phyloP scores from a whole-genome alignment of 2,113 vertebrate species.

The Sarotherodon lohbergeri region DNA sequence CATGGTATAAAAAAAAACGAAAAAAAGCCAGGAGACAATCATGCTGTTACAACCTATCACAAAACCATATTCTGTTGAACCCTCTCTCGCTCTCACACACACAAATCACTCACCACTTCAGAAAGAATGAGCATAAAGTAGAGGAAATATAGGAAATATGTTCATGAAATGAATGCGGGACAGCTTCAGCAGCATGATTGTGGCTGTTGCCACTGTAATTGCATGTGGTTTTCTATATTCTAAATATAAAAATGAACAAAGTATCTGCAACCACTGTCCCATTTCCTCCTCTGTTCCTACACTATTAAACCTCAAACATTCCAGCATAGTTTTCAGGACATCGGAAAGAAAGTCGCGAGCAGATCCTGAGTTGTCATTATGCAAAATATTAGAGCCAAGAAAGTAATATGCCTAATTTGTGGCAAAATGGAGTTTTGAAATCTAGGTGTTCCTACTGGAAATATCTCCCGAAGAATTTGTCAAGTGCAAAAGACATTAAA shows the following conservation, averaged over 20 bases:
- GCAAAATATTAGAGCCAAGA: background rate
- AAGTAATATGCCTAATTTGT: background rate
- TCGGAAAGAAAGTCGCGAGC: background rate
- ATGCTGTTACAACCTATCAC: slow-evolving; percentile 15
- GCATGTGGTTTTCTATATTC: slow-evolving; percentile 52
- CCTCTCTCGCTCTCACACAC: background rate
- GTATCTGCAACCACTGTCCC: background rate
- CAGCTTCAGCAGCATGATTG: slow-evolving; percentile 35
- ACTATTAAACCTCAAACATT: slow-evolving; percentile 17
- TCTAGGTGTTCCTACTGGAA: background rate
- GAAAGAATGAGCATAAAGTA: slow-evolving; percentile 21
- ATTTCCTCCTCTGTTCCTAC: background rate
- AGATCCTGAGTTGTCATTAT: background rate
- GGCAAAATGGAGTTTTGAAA: background rate
- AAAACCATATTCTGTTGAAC: slow-evolving; percentile 10
- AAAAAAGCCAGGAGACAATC: slow-evolving; percentile 34
- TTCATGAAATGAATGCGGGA: slow-evolving; percentile 22
- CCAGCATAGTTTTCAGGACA: background rate
- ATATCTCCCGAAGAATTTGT: background rate
- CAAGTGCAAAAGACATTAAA: background rate
- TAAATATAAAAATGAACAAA: slow-evolving; percentile 47
- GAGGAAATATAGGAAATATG: slow-evolving; percentile 27
- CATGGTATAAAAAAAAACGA: slow-evolving; percentile 23
- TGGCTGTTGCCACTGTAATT: slow-evolving; percentile 56
- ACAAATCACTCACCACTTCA: background rate